Evolutionary conservation across 2,797 vertebrate species (phyloP).

Genomic region (Dendrocincla fuliginosa): DNA sequence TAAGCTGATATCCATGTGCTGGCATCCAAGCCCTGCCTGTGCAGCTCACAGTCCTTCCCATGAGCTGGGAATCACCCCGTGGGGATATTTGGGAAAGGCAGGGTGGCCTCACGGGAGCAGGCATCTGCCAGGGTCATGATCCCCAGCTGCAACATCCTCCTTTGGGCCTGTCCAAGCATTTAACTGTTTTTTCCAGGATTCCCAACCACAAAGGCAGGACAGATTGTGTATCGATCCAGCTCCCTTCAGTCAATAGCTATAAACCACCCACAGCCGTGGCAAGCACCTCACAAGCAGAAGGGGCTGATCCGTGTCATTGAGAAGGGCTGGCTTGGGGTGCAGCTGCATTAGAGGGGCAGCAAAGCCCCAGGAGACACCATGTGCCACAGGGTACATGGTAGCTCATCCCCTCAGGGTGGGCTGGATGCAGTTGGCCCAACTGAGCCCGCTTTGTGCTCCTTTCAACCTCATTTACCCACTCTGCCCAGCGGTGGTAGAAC

Average conservation of each 20-base stretch:
- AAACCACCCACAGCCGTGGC: background rate
- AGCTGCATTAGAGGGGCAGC: background rate
- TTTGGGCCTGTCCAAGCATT: background rate
- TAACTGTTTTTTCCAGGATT: background rate
- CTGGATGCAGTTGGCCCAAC: rapidly evolving
- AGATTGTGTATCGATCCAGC: background rate
- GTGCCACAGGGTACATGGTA: background rate
- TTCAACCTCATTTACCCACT: rapidly evolving
- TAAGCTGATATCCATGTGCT: background rate
- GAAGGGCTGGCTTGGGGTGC: background rate
- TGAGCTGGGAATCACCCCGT: background rate
- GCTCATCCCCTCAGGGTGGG: background rate
- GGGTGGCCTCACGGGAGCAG: background rate
- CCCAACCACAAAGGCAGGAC: background rate
- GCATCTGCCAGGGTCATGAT: constrained; percentile 25
- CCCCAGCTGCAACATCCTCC: constrained; percentile 17
- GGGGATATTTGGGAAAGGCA: background rate
- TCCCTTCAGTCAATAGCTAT: background rate
- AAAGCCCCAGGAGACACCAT: rapidly evolving
- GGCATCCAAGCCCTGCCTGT: background rate
- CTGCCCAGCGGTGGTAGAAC: rapidly evolving
- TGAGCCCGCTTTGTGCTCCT: background rate
- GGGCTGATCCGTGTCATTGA: rapidly evolving
- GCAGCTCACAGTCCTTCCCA: rapidly evolving
- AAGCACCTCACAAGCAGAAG: background rate